Percentiles rank a stretch among this genome's conserved stretches.
Conservation (phyloP, 2,888 invertebrate genomes). For the Eupithecia exiguata region DNA sequence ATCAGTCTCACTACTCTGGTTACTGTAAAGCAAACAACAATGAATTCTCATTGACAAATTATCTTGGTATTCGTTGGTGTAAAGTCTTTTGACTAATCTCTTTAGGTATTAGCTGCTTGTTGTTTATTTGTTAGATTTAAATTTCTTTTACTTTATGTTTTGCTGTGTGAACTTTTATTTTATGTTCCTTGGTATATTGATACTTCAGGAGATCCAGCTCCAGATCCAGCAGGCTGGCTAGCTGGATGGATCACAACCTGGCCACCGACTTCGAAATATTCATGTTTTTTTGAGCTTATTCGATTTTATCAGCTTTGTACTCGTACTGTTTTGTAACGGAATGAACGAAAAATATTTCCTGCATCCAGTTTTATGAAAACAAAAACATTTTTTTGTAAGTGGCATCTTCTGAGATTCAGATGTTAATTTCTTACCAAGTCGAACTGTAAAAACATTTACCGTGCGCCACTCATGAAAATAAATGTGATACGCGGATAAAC, state of each 20-base stretch:
- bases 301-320: too few species aligned
- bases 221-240: too few species aligned
- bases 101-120: neutral
- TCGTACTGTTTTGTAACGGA: too few species aligned
- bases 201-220: too few species aligned
- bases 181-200: too few species aligned
- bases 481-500: conserved; percentile 81
- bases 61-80: conserved; percentile 74
- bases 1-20: conserved; percentile 82
- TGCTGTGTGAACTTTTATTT: neutral
- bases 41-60: conserved; percentile 84
- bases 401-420: neutral
- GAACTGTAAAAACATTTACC: conserved; percentile 52
- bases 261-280: too few species aligned
- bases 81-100: conserved; percentile 69
- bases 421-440: neutral
- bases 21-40: conserved; percentile 83
- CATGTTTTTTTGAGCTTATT: too few species aligned
- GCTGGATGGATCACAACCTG: too few species aligned
- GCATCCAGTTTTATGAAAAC: too few species aligned
- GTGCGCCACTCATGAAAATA: conserved; percentile 82
- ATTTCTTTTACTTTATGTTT: neutral
- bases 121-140: neutral
- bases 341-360: too few species aligned
- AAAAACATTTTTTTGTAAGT: too few species aligned